phyloP scores from a whole-genome alignment of 2,888 invertebrate genomes.

The Leptinotarsa rubiginosa region DNA sequence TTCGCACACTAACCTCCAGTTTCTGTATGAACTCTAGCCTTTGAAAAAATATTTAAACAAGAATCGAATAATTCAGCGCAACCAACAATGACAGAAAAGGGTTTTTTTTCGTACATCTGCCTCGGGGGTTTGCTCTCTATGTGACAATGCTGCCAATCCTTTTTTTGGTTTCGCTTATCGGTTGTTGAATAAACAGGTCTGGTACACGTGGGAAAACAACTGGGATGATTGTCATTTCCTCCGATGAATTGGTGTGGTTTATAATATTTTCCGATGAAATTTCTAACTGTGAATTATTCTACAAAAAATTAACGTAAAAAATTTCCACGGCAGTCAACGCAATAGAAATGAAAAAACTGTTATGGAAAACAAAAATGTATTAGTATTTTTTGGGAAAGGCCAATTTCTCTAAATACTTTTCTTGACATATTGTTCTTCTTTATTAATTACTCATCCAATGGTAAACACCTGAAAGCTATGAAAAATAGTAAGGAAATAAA shows the following conservation, averaged over 20 bases:
- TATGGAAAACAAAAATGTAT: too few species aligned
- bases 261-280: background rate
- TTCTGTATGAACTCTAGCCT: conserved; percentile 31
- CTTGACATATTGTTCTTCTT: too few species aligned
- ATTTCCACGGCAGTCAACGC: too few species aligned
- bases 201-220: conserved; percentile 29
- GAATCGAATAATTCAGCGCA: conserved; percentile 29
- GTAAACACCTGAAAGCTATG: too few species aligned
- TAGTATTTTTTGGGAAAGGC: too few species aligned
- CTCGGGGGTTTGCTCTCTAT: conserved; percentile 30
- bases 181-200: conserved; percentile 24
- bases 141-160: conserved; percentile 43
- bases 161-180: conserved; percentile 32
- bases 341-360: too few species aligned
- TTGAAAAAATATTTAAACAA: conserved; percentile 43
- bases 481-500: too few species aligned
- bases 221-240: background rate
- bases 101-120: conserved; percentile 43
- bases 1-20: conserved; percentile 34
- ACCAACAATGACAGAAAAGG: conserved; percentile 21
- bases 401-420: too few species aligned
- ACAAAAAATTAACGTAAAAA: too few species aligned
- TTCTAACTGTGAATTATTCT: background rate
- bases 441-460: too few species aligned
- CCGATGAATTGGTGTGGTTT: background rate